Conservation (phyloP, 2,113 vertebrate genomes). For the Pogona vitticeps region DNA sequence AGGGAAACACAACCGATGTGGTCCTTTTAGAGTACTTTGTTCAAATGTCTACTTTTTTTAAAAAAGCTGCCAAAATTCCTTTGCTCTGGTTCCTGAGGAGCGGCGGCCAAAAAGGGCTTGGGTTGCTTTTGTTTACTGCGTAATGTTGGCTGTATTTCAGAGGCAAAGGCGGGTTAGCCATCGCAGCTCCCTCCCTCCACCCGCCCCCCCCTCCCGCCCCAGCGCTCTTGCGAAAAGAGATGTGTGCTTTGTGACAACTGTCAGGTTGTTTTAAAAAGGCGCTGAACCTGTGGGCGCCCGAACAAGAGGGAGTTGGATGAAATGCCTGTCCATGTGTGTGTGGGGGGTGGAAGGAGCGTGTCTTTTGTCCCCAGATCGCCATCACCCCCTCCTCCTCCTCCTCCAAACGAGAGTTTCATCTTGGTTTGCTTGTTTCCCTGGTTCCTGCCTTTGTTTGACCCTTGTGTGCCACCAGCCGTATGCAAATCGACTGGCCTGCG, state of each 20-base stretch:
- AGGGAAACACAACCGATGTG: neutral
- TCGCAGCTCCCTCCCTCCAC: neutral
- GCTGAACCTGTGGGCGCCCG: neutral
- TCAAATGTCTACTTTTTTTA: constrained; percentile 4
- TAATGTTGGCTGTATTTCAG: neutral
- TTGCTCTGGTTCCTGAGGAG: constrained; percentile 1
- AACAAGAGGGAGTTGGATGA: neutral
- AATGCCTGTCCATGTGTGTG: rapidly evolving
- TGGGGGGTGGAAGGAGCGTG: neutral
- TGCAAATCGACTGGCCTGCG: neutral
- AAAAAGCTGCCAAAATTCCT: constrained; percentile 30
- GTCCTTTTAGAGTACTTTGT: neutral
- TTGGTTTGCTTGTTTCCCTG: neutral
- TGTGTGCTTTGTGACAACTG: neutral
- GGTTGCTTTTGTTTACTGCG: neutral
- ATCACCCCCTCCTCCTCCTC: rapidly evolving
- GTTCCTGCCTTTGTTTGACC: constrained; percentile 23
- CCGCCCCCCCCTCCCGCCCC: neutral
- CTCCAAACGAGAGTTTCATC: neutral
- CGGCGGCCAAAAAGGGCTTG: constrained; percentile 22
- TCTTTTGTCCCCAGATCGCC: neutral
- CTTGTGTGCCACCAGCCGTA: neutral
- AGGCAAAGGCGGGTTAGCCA: neutral
- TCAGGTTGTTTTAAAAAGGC: neutral
- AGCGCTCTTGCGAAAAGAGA: neutral